A percentile compares a stretch with the other conserved stretches of the same genome.
Evolutionary conservation across 2,888 invertebrate genomes (phyloP).

Genomic region (Calliopum simillimum): DNA sequence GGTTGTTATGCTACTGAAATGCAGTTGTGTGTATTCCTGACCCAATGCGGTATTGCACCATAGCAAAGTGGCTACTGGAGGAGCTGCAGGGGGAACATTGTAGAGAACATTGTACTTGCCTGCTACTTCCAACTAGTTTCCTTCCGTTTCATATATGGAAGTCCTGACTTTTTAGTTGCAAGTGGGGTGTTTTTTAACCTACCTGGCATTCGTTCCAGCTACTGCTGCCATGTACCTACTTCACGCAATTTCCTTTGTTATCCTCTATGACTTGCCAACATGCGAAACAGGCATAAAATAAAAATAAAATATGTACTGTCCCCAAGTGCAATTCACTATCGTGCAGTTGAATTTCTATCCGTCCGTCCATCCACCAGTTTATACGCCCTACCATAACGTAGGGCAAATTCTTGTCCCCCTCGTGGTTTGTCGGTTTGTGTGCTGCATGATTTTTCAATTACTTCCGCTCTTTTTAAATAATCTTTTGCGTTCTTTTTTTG

Average conservation of each 20-base stretch:
- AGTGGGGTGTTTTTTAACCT: background rate
- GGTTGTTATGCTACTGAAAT: background rate
- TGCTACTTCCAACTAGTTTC: constrained; percentile 17
- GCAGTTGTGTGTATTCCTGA: constrained; percentile 13
- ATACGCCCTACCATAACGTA: background rate
- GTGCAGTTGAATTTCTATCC: background rate
- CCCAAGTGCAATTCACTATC: constrained; percentile 25
- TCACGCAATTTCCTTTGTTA: background rate
- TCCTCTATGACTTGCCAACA: background rate
- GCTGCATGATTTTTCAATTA: constrained; percentile 40
- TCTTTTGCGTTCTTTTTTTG: constrained; percentile 20
- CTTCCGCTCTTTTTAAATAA: constrained; percentile 43
- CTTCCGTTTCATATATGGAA: background rate
- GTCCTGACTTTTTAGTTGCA: background rate
- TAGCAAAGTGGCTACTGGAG: background rate
- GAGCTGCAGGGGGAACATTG: background rate
- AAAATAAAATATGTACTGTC: constrained; percentile 14
- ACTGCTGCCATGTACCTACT: background rate
- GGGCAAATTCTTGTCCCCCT: background rate
- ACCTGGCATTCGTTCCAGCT: constrained; percentile 11
- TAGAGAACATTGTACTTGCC: background rate
- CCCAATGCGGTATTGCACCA: constrained; percentile 22
- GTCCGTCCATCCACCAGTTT: background rate
- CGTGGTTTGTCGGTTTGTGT: background rate
- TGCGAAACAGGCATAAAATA: constrained; percentile 15